Evolutionary conservation across 2,113 vertebrate genomes (phyloP), one percentile per base, ranked within the genome.

Genomic region (Lepidothrix coronata): DNA sequence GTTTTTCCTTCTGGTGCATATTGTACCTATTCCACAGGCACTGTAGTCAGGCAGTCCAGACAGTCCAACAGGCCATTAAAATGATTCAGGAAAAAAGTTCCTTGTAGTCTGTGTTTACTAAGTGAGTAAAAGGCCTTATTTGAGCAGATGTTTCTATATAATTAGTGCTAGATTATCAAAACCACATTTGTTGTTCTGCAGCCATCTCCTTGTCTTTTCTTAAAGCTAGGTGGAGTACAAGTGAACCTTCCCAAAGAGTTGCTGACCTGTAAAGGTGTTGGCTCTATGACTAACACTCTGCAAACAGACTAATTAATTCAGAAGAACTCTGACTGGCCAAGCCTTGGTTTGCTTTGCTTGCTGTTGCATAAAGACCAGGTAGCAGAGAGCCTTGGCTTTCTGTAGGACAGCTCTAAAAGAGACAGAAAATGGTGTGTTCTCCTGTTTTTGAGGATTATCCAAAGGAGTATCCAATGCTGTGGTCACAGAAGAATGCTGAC

Each of bases 201-300:
- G 61, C 61, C 62, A 49, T 93, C 84, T 78, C 28, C 37, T 65
- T 92, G 49, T 43, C 49, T 91, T 41, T 67, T 48, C 63, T 58
- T 25, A 48, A 66, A 79, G 31, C 43, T 86, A 93, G 95, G 92
- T 93, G 92, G 89, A 88, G 95, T 94, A 74, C 62, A 77, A 66
- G 33, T 59, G 80, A 95, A 72, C 92, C 84, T 94, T 96, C 80
- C 91, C 49, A 67, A 84, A 70, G 87, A 88, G 66, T 0, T 93
- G 81, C 91, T 93, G 92, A 35, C 75, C 72, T 94, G 62, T 85
- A 59, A 76, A 95, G 95, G 95, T 95, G 97, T 97, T 92, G 94
- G 48, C 93, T 92, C 73, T 49, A 7, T 97, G 96, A 97, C 94
- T 97, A 96, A 97, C 81, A 5, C 58, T 94, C 66, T 72, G 72